Conservation (phyloP, 1,140 invertebrate genomes). For the Cyclina sinensis region DNA sequence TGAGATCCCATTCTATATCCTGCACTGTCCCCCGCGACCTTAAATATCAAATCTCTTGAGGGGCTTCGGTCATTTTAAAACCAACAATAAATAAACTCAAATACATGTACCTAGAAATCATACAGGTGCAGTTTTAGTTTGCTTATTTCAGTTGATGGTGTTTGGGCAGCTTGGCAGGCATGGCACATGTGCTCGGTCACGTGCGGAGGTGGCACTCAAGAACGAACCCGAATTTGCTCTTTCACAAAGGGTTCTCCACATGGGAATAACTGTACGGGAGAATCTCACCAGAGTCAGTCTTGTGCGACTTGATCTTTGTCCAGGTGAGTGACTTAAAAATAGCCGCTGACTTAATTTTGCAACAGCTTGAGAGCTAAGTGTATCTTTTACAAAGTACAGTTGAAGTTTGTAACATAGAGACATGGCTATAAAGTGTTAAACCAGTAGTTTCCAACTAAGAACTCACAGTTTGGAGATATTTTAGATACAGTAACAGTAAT, state of each 20-base stretch:
- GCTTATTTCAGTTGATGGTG: slow-evolving; percentile 72
- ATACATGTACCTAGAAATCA: not conserved
- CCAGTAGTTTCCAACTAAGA: too few species aligned
- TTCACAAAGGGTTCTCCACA: slow-evolving; percentile 68
- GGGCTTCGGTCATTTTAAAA: too few species aligned
- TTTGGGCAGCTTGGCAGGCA: slow-evolving; percentile 70
- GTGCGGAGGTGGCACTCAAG: slow-evolving; percentile 78
- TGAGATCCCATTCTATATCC: too few species aligned
- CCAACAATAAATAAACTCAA: not conserved
- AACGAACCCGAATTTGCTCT: slow-evolving; percentile 72
- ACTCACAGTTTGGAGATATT: too few species aligned
- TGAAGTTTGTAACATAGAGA: too few species aligned
- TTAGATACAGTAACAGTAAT: too few species aligned
- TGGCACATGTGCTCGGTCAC: slow-evolving; percentile 71
- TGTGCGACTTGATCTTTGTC: slow-evolving; percentile 74
- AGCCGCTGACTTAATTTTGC: too few species aligned
- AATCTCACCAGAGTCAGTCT: slow-evolving; percentile 48
- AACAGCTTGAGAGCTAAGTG: too few species aligned
- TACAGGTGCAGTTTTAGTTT: not conserved
- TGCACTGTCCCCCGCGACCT: too few species aligned
- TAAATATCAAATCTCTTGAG: too few species aligned
- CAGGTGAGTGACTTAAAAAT: slow-evolving; percentile 71
- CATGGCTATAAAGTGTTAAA: too few species aligned
- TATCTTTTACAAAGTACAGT: too few species aligned
- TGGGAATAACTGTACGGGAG: slow-evolving; percentile 74